phyloP scores from a whole-genome alignment of 2,113 vertebrate genomes.

The Carettochelys insculpta region DNA sequence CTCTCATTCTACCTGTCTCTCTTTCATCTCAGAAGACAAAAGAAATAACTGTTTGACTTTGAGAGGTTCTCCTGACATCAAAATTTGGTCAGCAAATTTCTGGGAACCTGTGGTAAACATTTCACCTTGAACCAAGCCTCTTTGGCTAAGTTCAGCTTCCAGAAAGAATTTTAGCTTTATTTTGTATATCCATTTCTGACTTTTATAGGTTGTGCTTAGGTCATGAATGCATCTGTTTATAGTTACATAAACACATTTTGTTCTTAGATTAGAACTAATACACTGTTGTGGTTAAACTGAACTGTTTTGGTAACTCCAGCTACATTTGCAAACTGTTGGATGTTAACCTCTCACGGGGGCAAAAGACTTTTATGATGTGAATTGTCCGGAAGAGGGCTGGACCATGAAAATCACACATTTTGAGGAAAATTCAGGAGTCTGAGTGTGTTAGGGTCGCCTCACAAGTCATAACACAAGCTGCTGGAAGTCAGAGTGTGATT shows the following conservation, averaged over 20 bases:
- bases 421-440: not conserved
- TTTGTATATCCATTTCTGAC: not conserved
- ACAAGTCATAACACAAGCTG: not conserved
- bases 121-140: not conserved
- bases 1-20: not conserved
- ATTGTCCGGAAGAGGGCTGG: not conserved
- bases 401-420: not conserved
- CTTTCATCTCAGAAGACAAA: not conserved
- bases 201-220: not conserved
- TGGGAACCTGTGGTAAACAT: not conserved
- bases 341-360: not conserved
- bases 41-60: not conserved
- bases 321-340: not conserved
- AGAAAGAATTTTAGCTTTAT: not conserved
- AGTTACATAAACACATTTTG: not conserved
- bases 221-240: not conserved
- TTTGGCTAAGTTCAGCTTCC: not conserved
- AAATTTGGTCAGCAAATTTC: not conserved
- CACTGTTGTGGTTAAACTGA: not conserved
- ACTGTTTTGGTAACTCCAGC: not conserved
- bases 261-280: not conserved
- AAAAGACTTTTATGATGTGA: not conserved
- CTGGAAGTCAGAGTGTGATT: not conserved
- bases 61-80: not conserved
- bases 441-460: not conserved